phyloP scores from a whole-genome alignment of 2,113 vertebrate genomes.

The Scomber japonicus region DNA sequence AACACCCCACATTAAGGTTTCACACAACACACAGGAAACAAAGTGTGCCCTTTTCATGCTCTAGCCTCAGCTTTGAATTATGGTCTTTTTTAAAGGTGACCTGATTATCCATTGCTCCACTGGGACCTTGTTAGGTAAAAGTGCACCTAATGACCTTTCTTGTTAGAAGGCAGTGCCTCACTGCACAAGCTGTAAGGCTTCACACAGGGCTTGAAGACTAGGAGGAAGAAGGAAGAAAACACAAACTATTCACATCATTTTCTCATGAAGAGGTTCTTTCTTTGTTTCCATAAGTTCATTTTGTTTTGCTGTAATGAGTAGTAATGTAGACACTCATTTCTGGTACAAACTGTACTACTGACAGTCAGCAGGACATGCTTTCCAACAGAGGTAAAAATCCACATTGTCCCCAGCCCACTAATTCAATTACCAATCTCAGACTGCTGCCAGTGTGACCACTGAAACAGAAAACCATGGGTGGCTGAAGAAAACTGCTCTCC shows the following conservation, averaged over 20 bases:
- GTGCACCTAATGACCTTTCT: constrained; percentile 40
- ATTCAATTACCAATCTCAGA: constrained; percentile 66
- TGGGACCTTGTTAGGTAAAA: constrained; percentile 51
- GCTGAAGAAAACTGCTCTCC: constrained; percentile 42
- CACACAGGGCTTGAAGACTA: not conserved
- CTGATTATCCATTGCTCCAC: constrained; percentile 40
- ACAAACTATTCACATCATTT: not conserved
- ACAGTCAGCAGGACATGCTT: constrained; percentile 3
- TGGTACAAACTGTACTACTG: not conserved
- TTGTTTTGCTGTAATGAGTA: not conserved
- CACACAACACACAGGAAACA: not conserved
- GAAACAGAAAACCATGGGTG: constrained; percentile 30
- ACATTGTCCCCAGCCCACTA: constrained; percentile 59
- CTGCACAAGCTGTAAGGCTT: not conserved
- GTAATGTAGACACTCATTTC: not conserved
- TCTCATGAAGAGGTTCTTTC: not conserved
- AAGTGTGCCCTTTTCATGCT: constrained; percentile 40
- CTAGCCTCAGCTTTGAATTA: constrained; percentile 31
- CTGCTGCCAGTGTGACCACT: constrained; percentile 23
- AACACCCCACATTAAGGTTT: not conserved
- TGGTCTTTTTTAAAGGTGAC: constrained; percentile 48
- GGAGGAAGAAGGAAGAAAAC: not conserved
- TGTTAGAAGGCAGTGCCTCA: not conserved
- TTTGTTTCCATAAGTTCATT: not conserved
- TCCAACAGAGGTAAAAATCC: constrained; percentile 43